A percentile compares a stretch with the other conserved stretches of the same genome.
phyloP scores from a whole-genome alignment of 2,113 vertebrate species.

The Chionodraco myersi region DNA sequence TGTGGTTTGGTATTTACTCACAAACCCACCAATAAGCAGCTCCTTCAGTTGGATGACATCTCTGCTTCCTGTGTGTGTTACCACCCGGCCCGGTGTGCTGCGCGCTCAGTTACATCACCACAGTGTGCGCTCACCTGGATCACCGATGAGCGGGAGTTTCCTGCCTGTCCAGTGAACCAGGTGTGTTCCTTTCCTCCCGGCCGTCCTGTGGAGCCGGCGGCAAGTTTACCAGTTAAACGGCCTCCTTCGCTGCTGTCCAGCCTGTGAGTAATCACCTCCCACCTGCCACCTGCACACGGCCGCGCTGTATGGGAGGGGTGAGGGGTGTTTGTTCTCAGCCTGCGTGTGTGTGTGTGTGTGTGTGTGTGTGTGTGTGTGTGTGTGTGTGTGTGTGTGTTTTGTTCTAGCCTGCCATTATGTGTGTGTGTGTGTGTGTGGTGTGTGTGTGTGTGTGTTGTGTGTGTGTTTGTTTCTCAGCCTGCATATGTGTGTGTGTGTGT shows the following conservation, averaged over 20 bases:
- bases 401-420: no score
- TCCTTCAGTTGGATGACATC: neutral
- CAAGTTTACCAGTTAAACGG: conserved; percentile 79
- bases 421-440: conserved; percentile 62
- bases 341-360: conserved; percentile 28
- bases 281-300: conserved; percentile 73
- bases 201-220: conserved; percentile 64
- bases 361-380: conserved; percentile 20
- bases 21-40: neutral
- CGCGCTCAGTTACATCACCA: conserved; percentile 18
- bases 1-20: neutral
- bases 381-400: conserved; percentile 23
- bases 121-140: conserved; percentile 1
- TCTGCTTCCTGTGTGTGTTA: neutral
- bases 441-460: conserved; percentile 24
- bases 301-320: conserved; percentile 46
- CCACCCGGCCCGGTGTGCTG: neutral
- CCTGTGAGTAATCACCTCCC: conserved; percentile 79
- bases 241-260: conserved; percentile 73
- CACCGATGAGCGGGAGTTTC: conserved; percentile 28
- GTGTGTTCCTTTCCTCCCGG: conserved; percentile 43
- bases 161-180: conserved; percentile 42
- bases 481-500: conserved; percentile 27
- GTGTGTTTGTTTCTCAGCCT: neutral
- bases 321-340: conserved; percentile 34